phyloP scores from a whole-genome alignment of 2,113 vertebrate species.

The Rhinichthys klamathensis region DNA sequence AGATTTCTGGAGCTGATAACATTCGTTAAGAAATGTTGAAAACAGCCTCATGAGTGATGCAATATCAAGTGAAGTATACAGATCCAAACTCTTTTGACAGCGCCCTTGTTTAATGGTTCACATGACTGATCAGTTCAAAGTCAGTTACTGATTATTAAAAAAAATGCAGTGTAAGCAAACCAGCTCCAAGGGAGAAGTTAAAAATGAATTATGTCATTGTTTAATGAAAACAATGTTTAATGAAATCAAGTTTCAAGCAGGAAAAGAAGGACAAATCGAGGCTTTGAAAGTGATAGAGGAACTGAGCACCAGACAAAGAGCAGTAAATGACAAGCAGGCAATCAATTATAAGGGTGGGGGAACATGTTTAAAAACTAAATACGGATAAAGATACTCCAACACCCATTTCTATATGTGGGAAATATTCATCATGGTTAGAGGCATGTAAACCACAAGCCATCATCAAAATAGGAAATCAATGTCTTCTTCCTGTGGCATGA shows the following conservation, averaged over 20 bases:
- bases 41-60: not conserved
- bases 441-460: not conserved
- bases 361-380: not conserved
- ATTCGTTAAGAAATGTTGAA: not conserved
- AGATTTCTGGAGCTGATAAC: constrained; percentile 2
- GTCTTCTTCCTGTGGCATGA: not conserved
- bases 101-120: not conserved
- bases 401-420: not conserved
- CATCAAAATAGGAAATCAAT: not conserved
- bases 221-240: constrained; percentile 7
- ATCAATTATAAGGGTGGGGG: not conserved
- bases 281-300: not conserved
- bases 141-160: not conserved
- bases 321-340: not conserved
- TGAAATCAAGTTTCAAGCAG: not conserved
- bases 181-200: constrained; percentile 44
- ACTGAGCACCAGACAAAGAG: not conserved
- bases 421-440: not conserved
- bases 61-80: not conserved
- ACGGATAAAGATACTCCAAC: not conserved
- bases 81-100: not conserved
- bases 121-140: not conserved
- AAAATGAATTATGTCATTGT: constrained; percentile 23
- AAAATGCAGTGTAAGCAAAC: not conserved
- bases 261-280: not conserved